phyloP scores from a whole-genome alignment of 1,140 invertebrate genomes.

The Heliothis subflexa region DNA sequence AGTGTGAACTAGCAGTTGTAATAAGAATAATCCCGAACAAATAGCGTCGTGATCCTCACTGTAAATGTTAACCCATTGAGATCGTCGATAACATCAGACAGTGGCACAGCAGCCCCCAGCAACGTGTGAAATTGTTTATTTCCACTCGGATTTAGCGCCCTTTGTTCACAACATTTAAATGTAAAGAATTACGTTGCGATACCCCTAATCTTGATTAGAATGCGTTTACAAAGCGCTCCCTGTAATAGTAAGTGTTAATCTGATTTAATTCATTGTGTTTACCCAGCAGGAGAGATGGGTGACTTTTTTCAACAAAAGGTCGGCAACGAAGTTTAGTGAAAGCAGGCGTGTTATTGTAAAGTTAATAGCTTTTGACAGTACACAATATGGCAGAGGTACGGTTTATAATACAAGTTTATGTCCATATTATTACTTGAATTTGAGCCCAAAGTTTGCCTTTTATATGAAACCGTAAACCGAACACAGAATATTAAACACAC shows the following conservation, averaged over 20 bases:
- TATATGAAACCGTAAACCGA: slow-evolving; percentile 19
- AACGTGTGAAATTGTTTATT: slow-evolving; percentile 70
- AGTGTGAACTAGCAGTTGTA: not conserved
- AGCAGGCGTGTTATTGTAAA: slow-evolving; percentile 45
- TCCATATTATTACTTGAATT: slow-evolving; percentile 15
- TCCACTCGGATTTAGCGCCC: slow-evolving; percentile 64
- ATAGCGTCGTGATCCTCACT: slow-evolving; percentile 18
- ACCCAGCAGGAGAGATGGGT: slow-evolving; percentile 67
- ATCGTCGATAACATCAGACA: slow-evolving; percentile 57
- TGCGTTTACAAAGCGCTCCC: slow-evolving; percentile 71
- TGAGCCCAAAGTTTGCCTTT: slow-evolving; percentile 1
- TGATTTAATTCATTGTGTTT: slow-evolving; percentile 81
- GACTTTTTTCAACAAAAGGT: slow-evolving; percentile 60
- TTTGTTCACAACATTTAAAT: slow-evolving; percentile 75
- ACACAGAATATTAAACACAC: slow-evolving; percentile 27
- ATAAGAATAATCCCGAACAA: slow-evolving; percentile 32
- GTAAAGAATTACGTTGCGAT: slow-evolving; percentile 78
- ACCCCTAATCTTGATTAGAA: slow-evolving; percentile 80
- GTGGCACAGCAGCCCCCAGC: slow-evolving; percentile 45
- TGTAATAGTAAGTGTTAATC: slow-evolving; percentile 81
- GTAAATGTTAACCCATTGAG: slow-evolving; percentile 50
- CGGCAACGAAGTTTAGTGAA: slow-evolving; percentile 40
- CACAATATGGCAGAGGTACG: slow-evolving; percentile 32
- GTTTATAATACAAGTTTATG: slow-evolving; percentile 23
- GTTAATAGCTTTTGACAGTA: slow-evolving; percentile 48